A percentile compares a stretch with the other conserved stretches of the same genome.
phyloP scores from a whole-genome alignment of 2,888 invertebrate species.

The Folsomia manolachei region DNA sequence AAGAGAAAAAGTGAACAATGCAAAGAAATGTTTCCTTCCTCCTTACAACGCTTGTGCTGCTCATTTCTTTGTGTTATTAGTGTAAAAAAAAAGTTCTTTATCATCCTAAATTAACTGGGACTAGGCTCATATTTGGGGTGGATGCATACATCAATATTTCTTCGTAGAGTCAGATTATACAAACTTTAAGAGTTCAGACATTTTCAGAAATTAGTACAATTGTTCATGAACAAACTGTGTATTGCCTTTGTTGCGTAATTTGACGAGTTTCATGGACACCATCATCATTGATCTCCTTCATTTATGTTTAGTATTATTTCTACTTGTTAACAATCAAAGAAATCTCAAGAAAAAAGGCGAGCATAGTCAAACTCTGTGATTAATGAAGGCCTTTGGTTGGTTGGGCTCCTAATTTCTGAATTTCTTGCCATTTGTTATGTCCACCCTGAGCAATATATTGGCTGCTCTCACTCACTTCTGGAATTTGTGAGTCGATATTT shows the following conservation, averaged over 20 bases:
- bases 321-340: slow-evolving; percentile 3
- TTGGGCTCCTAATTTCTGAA: slow-evolving; percentile 7
- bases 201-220: too few relatives aligned
- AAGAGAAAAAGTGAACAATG: slow-evolving; percentile 16
- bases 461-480: too few relatives aligned
- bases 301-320: neutral
- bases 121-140: neutral
- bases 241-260: too few relatives aligned
- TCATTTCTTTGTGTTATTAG: neutral
- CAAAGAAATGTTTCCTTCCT: slow-evolving; percentile 38
- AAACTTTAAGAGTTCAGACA: too few relatives aligned
- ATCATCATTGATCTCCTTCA: too few relatives aligned
- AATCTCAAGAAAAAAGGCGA: neutral
- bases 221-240: too few relatives aligned
- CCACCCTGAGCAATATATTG: neutral
- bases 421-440: slow-evolving; percentile 13
- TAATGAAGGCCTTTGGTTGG: slow-evolving; percentile 20
- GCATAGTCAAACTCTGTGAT: slow-evolving; percentile 16
- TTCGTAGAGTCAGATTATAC: too few relatives aligned
- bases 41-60: slow-evolving; percentile 14
- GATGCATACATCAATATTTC: too few relatives aligned
- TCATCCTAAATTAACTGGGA: slow-evolving; percentile 16
- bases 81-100: slow-evolving; percentile 31
- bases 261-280: too few relatives aligned
- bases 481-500: neutral